Conservation (phyloP, 2,113 vertebrate genomes). For the Columba janthina region DNA sequence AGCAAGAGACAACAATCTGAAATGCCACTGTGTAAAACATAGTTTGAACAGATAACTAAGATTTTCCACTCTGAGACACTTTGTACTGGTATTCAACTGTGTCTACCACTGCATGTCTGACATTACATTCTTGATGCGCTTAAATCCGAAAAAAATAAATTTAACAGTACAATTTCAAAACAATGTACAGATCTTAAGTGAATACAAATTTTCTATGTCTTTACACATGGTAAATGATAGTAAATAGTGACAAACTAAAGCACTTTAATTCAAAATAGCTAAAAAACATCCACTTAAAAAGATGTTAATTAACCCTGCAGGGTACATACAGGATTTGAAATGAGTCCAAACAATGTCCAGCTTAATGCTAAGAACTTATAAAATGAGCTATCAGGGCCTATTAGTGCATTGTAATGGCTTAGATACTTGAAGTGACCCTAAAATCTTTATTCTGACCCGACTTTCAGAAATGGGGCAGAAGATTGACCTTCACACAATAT, state of each 20-base stretch:
- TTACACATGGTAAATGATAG: background rate
- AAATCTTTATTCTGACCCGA: constrained; percentile 75
- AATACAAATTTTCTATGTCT: background rate
- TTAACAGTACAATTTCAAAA: background rate
- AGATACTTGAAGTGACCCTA: constrained; percentile 76
- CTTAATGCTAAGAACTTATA: constrained; percentile 67
- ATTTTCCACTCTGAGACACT: background rate
- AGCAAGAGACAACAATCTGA: background rate
- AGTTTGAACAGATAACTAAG: background rate
- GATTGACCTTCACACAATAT: constrained; percentile 73
- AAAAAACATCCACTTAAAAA: constrained; percentile 25
- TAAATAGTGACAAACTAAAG: background rate
- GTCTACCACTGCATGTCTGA: background rate
- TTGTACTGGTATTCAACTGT: background rate
- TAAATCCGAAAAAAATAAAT: background rate
- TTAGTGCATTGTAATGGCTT: constrained; percentile 76
- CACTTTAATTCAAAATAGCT: constrained; percentile 19
- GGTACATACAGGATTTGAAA: constrained; percentile 61
- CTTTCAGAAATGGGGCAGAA: constrained; percentile 70
- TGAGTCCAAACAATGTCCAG: constrained; percentile 61
- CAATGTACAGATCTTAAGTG: background rate
- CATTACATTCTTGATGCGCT: background rate
- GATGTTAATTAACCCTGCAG: constrained; percentile 66
- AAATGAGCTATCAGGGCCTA: constrained; percentile 75
- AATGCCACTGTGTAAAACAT: background rate